Base-by-base conservation (phyloP, 2,888 invertebrate species). In the Leucoptera coffeella region DNA sequence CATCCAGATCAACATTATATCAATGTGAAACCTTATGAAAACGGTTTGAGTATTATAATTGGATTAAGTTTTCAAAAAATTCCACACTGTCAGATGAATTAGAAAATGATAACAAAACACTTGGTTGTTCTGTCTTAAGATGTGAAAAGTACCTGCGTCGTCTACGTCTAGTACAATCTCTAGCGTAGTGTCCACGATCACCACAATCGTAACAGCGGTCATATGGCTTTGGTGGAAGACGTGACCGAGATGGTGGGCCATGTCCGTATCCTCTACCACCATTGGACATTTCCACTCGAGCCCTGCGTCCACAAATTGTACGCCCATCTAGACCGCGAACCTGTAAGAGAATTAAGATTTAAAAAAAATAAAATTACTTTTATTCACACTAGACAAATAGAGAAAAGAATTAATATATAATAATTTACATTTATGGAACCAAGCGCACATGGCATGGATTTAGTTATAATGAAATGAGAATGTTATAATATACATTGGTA, bases 161-260 rank as follows among this genome's bases (percentile, higher is more conserved):
- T 37, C 80, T 73, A 43, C 85, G 80, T 34, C 85, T 75, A 30
- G 82, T 78, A 57, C 94, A 93, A 53, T 94, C 91, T 38, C 93
- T 77, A 27, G 93, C 93, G 55, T 92, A 93, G 54, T 94, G 93
- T 6, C 94, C 94, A 35, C 90, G 75, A 43, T 90, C 91, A 19
- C 93, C 93, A 59, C 94, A 94, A 49, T 93, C 92, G 50, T 93
- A 94, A 58, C 94, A 94, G 33, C 89, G 82, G 62, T 93, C 93
- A 7, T 90, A 88, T 39, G 91, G 85, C 45, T 89, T 85, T 12
- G 89, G 84, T n/a, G 82, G 81, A 25, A 74, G 53, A 3, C 73
- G 59, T 3, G 73, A 72, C 22, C 74, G 60, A 28, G 80, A 72
- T 2, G 78, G 76, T 1, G 78, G 77, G 1, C 78, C 78, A 6